A percentile compares a stretch with the other conserved stretches of the same genome.
These are phyloP conservation scores for Diuraphis noxia DNA, from an alignment of 1,140 invertebrate genomes.

Conservation along the genomic window DNA sequence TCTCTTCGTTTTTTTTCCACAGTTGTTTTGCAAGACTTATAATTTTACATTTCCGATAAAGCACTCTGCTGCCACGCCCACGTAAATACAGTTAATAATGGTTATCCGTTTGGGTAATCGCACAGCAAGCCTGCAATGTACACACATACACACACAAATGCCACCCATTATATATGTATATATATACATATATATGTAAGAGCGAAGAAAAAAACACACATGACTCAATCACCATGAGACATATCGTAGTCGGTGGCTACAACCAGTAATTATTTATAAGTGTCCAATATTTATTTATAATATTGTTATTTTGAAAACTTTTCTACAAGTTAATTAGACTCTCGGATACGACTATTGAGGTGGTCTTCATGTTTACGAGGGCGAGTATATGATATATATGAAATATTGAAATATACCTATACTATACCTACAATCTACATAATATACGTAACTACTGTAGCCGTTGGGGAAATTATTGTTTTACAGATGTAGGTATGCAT, in stretches of 20 bases:
- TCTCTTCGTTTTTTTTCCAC: constrained; percentile 10
- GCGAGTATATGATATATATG: not conserved
- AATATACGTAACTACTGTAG: not conserved
- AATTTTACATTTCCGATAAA: constrained; percentile 45
- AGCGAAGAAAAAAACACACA: not conserved
- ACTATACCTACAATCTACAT: not conserved
- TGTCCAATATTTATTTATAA: constrained; percentile 36
- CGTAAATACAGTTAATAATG: constrained; percentile 47
- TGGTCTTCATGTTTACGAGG: constrained; percentile 1
- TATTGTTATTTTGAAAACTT: constrained; percentile 23
- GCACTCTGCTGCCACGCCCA: constrained; percentile 20
- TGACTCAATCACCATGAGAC: constrained; percentile 26
- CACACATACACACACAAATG: not conserved
- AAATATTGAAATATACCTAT: too few relatives aligned
- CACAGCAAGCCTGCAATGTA: not conserved
- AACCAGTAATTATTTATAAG: constrained; percentile 21
- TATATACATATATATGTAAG: not conserved
- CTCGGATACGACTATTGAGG: not conserved
- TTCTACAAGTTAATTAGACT: constrained; percentile 40
- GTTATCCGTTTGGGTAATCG: constrained; percentile 33
- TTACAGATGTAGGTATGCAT: not conserved
- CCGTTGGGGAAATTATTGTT: constrained; percentile 27
- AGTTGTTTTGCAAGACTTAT: constrained; percentile 35
- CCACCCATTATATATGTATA: constrained; percentile 18
- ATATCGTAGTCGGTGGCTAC: constrained; percentile 18